Evolutionary conservation across 2,113 vertebrate species (phyloP), one percentile per base, ranked within the genome.

Genomic region (Ctenodactylus gundi): DNA sequence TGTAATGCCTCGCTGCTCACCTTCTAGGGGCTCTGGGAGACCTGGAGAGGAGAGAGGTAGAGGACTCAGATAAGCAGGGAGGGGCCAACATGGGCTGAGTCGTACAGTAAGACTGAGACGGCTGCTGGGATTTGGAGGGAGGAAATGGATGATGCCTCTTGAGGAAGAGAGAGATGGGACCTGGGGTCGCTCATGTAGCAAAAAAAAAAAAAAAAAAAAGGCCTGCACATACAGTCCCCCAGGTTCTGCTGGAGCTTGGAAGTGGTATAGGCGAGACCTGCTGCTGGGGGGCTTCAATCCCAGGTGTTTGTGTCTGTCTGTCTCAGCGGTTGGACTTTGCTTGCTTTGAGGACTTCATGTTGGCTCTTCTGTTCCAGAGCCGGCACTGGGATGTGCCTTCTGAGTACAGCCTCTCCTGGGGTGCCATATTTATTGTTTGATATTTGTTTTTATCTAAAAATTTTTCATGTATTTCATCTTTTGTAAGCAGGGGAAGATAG

Each of bases 401-500:
- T 58, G 55, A 55, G 41, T 27, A n/a, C n/a, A 44, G 18, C 36
- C 55, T 85, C 83, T 90, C 31, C 0, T n/a, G 89, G 25, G n/a
- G 25, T n/a, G 53, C 25, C 60, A 72, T 88, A 31, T 81, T 70
- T 46, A 53, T 25, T 67, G 29, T 15, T 51, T 53, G 86, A 81
- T 84, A 29, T 23, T 76, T 70, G 36, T 82, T 51, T 88, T 68
- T 62, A 51, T 89, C 72, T 64, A 1, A 68, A 72, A 90, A 64
- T 70, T 85, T 44, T 65, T 81, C 39, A 62, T 0, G 13, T 68
- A 39, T 29, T 39, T 15, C 34, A 0, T 86, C 51, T 93, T 85
- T 46, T 75, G 11, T 64, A 76, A 91, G 76, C n/a, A 67, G 65
- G 65, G 44, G 73, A 49, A 75, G 3, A 39, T 11, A 31, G 6